phyloP scores from a whole-genome alignment of 2,797 vertebrate genomes.

The Zenarchopterus dispar region DNA sequence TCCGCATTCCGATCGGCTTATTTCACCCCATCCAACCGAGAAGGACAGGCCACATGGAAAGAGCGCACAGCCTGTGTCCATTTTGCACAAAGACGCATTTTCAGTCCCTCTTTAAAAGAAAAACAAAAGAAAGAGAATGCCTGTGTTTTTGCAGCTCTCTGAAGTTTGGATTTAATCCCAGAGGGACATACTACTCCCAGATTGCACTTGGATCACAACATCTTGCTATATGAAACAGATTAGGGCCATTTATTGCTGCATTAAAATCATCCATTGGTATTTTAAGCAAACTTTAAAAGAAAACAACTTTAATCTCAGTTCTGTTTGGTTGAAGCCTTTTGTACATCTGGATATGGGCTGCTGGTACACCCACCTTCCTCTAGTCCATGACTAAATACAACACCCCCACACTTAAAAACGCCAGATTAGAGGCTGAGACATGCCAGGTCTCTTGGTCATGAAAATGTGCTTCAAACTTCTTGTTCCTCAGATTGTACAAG shows the following conservation, averaged over 20 bases:
- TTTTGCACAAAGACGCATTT: slow-evolving; percentile 24
- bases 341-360: slow-evolving; percentile 76
- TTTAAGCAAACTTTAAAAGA: neutral
- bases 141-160: slow-evolving; percentile 4
- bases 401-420: slow-evolving; percentile 63
- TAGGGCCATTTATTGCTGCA: slow-evolving; percentile 15
- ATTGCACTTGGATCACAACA: slow-evolving; percentile 22
- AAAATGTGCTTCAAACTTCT: too few relatives aligned
- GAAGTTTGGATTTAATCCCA: slow-evolving; percentile 52
- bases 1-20: slow-evolving; percentile 86
- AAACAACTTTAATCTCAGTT: slow-evolving; percentile 19
- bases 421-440: slow-evolving; percentile 17
- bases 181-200: slow-evolving; percentile 35
- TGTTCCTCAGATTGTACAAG: neutral
- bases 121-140: neutral
- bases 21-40: slow-evolving; percentile 72
- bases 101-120: neutral
- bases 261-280: too few relatives aligned
- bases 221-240: slow-evolving; percentile 34
- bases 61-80: slow-evolving; percentile 33
- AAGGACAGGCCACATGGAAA: slow-evolving; percentile 55
- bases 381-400: slow-evolving; percentile 46
- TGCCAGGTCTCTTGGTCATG: slow-evolving; percentile 5
- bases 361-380: slow-evolving; percentile 49
- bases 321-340: slow-evolving; percentile 30